Conservation (phyloP, 2,888 invertebrate genomes). For the Allacma fusca region DNA sequence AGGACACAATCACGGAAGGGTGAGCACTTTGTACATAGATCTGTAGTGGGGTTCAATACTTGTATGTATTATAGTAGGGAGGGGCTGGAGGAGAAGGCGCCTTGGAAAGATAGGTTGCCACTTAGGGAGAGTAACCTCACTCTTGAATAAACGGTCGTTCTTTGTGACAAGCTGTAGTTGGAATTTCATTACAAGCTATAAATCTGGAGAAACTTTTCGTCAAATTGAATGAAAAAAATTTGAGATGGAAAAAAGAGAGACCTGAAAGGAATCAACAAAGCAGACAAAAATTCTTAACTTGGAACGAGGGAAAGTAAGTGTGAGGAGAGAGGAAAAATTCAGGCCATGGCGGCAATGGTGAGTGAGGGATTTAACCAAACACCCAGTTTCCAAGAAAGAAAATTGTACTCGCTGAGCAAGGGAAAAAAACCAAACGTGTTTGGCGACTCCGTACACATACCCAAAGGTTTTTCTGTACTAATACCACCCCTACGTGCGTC, state of each 20-base stretch:
- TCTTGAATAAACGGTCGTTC: not conserved
- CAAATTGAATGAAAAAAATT: slow-evolving; percentile 16
- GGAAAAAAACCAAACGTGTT: slow-evolving; percentile 3
- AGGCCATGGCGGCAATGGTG: not conserved
- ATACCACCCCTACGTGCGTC: not conserved
- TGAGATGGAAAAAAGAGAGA: slow-evolving; percentile 7
- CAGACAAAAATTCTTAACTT: not conserved
- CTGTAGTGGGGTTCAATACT: too few relatives aligned
- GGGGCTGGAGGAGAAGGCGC: too few relatives aligned
- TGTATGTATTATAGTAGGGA: too few relatives aligned
- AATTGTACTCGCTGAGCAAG: not conserved
- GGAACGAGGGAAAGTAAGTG: not conserved
- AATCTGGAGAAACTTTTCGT: slow-evolving; percentile 13
- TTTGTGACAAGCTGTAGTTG: not conserved
- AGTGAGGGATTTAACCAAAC: slow-evolving; percentile 16
- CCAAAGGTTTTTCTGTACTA: not conserved
- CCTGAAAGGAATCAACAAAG: slow-evolving; percentile 16
- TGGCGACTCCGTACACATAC: not conserved
- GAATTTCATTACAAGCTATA: slow-evolving; percentile 12
- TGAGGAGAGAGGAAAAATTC: not conserved
- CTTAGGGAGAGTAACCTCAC: not conserved
- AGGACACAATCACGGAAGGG: too few relatives aligned
- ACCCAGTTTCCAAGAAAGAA: not conserved
- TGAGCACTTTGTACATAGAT: too few relatives aligned
- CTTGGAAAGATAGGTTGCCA: not conserved